phyloP scores from a whole-genome alignment of 1,140 invertebrate genomes.

The Plodia interpunctella region DNA sequence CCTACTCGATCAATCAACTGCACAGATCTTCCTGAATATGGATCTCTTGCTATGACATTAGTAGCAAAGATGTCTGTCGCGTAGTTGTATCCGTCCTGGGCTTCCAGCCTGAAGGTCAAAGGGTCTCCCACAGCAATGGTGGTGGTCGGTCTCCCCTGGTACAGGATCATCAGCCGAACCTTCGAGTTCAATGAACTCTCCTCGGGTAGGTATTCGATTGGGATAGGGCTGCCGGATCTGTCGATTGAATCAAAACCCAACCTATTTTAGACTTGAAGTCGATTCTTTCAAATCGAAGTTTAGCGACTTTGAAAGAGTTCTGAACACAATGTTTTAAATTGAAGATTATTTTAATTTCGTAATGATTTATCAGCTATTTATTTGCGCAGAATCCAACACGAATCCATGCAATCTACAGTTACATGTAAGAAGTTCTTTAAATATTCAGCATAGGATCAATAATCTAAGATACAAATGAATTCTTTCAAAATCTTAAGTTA shows the following conservation, averaged over 20 bases:
- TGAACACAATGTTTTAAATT: neutral
- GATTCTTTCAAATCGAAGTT: slow-evolving; percentile 19
- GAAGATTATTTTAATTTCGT: too few relatives aligned
- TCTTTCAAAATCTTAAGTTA: slow-evolving; percentile 73
- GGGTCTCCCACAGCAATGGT: slow-evolving; percentile 97
- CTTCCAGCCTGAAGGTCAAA: slow-evolving; percentile 91
- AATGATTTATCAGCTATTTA: too few relatives aligned
- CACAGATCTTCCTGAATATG: slow-evolving; percentile 92
- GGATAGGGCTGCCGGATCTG: slow-evolving; percentile 92
- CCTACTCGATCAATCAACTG: slow-evolving; percentile 93
- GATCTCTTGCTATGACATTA: slow-evolving; percentile 95
- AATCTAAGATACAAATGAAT: too few relatives aligned
- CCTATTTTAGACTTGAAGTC: slow-evolving; percentile 66
- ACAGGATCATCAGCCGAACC: slow-evolving; percentile 89
- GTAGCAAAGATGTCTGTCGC: slow-evolving; percentile 94
- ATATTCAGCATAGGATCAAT: too few relatives aligned
- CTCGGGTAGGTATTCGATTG: slow-evolving; percentile 93
- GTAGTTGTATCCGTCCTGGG: slow-evolving; percentile 93
- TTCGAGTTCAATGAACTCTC: slow-evolving; percentile 93
- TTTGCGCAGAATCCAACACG: too few relatives aligned
- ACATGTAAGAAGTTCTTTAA: neutral
- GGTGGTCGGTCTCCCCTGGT: slow-evolving; percentile 92
- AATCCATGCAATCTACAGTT: too few relatives aligned
- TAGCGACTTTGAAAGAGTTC: slow-evolving; percentile 62
- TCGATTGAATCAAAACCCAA: slow-evolving; percentile 65